A percentile compares a stretch with the other conserved stretches of the same genome.
Conservation (phyloP, 2,888 invertebrate species). For the Nasonovia ribisnigri region DNA sequence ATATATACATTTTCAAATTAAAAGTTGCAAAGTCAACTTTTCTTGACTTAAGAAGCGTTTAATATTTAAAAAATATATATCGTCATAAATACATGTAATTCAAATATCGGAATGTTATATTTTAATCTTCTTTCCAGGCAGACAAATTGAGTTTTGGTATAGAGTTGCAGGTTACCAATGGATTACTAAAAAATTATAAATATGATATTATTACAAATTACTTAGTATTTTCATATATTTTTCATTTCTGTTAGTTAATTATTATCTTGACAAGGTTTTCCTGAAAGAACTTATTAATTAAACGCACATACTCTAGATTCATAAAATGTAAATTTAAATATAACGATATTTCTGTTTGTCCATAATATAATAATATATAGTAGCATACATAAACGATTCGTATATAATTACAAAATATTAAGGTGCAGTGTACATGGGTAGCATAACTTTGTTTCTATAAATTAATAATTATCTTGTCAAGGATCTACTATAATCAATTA, state of each 20-base stretch:
- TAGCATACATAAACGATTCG: no score
- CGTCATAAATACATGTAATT: background rate
- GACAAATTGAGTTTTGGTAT: conserved; percentile 70
- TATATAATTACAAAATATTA: no score
- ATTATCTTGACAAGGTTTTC: background rate
- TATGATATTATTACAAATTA: background rate
- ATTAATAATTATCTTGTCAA: background rate
- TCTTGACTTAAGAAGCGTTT: background rate
- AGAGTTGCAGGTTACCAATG: conserved; percentile 70
- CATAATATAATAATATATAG: no score
- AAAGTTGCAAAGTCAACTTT: background rate
- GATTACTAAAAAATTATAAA: conserved; percentile 69
- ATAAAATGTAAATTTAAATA: no score
- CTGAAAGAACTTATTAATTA: no score
- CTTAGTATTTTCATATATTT: background rate
- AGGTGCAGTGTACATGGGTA: no score
- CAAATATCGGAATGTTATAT: background rate
- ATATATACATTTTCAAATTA: background rate
- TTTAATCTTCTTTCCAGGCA: conserved; percentile 68
- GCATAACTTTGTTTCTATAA: background rate
- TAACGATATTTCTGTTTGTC: no score
- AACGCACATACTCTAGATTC: no score
- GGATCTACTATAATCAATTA: background rate
- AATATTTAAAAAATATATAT: background rate
- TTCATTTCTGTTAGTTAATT: background rate